Conservation (phyloP, 1,140 invertebrate species). For the Scaptomyza pallida region DNA sequence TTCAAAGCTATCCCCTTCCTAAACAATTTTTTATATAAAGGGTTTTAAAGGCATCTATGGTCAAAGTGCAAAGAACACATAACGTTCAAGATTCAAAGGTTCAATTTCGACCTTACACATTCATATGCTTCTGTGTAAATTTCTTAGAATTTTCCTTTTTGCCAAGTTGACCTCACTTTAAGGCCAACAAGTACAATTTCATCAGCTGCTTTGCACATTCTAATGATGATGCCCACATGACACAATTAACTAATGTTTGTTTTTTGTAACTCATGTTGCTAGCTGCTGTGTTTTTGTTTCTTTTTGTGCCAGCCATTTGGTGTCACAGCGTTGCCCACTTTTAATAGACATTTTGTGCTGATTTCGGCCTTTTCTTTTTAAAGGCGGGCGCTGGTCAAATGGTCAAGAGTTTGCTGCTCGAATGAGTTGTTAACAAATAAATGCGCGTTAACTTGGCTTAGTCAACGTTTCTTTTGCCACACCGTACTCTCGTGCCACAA, state of each 20-base stretch:
- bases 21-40: too few relatives aligned
- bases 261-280: slow-evolving; percentile 2
- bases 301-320: slow-evolving; percentile 25
- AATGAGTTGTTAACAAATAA: slow-evolving; percentile 72
- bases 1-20: too few relatives aligned
- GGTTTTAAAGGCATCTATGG: neutral
- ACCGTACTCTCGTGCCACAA: slow-evolving; percentile 6
- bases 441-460: slow-evolving; percentile 58
- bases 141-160: neutral
- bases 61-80: neutral
- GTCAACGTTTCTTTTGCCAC: slow-evolving; percentile 19
- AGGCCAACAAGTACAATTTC: slow-evolving; percentile 12
- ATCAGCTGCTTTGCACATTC: slow-evolving; percentile 24
- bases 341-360: slow-evolving; percentile 46
- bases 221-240: slow-evolving; percentile 45
- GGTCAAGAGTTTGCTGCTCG: slow-evolving; percentile 53
- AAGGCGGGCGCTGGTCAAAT: slow-evolving; percentile 45
- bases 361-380: slow-evolving; percentile 29
- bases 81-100: neutral
- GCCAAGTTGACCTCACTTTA: neutral
- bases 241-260: slow-evolving; percentile 35
- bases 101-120: neutral
- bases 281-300: neutral
- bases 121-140: neutral
- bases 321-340: slow-evolving; percentile 57